Percentiles rank a stretch among this genome's conserved stretches.
These are phyloP conservation scores for Hyaena hyaena DNA, from an alignment of 2,113 vertebrate genomes.

Conservation along the genomic window DNA sequence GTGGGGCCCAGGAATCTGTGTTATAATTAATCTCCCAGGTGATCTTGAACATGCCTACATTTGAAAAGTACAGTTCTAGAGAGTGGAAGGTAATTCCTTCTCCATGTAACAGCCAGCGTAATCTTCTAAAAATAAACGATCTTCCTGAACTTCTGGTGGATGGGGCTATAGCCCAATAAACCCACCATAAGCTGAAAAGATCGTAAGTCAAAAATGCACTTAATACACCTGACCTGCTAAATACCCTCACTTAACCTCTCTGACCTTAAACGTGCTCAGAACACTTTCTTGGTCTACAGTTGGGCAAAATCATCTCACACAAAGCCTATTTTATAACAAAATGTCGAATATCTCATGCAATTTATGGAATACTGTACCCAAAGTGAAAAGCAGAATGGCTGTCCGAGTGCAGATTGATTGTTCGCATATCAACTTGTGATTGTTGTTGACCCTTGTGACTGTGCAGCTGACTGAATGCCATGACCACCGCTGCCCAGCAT, in stretches of 20 bases:
- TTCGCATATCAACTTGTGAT: no score
- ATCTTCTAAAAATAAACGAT: neutral
- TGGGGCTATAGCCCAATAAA: neutral
- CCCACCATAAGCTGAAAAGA: neutral
- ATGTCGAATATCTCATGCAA: neutral
- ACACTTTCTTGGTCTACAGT: neutral
- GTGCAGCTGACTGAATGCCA: neutral
- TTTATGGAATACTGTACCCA: neutral
- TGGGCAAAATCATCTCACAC: neutral
- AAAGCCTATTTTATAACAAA: neutral
- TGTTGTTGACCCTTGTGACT: neutral
- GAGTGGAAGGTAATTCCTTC: neutral
- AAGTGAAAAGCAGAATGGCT: neutral
- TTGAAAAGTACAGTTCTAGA: neutral
- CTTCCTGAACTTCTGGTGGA: neutral
- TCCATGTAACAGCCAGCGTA: neutral
- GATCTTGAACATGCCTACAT: neutral
- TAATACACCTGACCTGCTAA: neutral
- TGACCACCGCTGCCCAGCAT: neutral
- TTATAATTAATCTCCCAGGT: neutral
- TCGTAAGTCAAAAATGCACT: neutral
- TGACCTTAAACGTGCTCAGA: neutral
- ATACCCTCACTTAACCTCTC: neutral
- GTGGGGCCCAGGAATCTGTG: neutral
- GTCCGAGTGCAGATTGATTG: neutral